phyloP scores from a whole-genome alignment of 2,888 invertebrate genomes.

The Andrena bucephala region DNA sequence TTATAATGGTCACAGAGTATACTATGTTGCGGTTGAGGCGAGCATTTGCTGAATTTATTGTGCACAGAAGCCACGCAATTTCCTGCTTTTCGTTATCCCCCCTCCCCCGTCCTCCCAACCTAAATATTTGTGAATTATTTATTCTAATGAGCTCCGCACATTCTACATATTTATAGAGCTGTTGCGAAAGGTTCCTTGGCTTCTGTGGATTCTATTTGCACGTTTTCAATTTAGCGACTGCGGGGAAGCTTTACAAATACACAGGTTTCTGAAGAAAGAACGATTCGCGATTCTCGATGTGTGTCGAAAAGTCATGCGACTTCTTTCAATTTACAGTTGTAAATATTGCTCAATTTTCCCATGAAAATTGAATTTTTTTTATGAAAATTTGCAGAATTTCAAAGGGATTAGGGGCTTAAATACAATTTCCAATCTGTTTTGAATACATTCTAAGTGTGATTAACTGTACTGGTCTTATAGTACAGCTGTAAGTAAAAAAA shows the following conservation, averaged over 20 bases:
- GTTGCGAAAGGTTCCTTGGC: not conserved
- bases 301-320: too few species aligned
- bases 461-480: not conserved
- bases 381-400: not conserved
- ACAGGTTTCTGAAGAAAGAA: not conserved
- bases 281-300: not conserved
- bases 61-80: not conserved
- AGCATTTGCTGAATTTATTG: slow-evolving; percentile 5
- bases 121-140: slow-evolving; percentile 23
- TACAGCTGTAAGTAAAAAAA: not conserved
- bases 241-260: not conserved
- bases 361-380: too few species aligned
- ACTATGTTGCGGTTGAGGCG: not conserved
- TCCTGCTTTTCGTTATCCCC: not conserved
- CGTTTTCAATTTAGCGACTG: not conserved
- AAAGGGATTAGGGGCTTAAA: not conserved
- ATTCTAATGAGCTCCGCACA: not conserved
- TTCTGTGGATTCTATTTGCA: not conserved
- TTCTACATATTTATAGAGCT: not conserved
- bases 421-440: not conserved
- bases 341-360: too few species aligned
- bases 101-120: not conserved
- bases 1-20: slow-evolving; percentile 8
- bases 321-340: too few species aligned
- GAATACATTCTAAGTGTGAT: not conserved